Evolutionary conservation across 2,797 vertebrate genomes (phyloP).

Genomic region (Coluber constrictor): DNA sequence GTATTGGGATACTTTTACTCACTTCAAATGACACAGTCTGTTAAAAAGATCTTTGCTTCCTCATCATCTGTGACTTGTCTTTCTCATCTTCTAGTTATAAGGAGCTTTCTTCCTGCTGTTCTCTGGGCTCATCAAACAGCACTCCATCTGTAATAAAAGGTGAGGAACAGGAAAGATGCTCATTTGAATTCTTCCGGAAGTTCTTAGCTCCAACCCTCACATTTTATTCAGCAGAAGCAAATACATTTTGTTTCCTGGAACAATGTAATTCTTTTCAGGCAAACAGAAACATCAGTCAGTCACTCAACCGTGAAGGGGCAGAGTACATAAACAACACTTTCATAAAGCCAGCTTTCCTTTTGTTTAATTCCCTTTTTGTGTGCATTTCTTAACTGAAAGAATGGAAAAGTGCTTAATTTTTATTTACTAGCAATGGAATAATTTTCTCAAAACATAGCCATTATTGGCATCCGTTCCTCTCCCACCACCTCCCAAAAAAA

Average conservation of each 20-base stretch:
- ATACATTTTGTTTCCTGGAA: conserved; percentile 21
- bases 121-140: conserved; percentile 10
- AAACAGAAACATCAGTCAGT: conserved; percentile 20
- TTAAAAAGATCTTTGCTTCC: no score
- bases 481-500: not conserved
- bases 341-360: conserved; percentile 8
- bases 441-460: not conserved
- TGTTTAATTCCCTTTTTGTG: conserved; percentile 20
- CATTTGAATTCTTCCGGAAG: conserved; percentile 31
- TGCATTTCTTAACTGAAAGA: conserved; percentile 3
- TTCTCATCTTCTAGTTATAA: conserved; percentile 2
- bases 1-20: no score
- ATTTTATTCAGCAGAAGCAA: conserved; percentile 20
- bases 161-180: not conserved
- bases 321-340: not conserved
- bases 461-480: not conserved
- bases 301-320: not conserved
- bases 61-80: no score
- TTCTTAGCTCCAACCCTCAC: not conserved
- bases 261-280: not conserved
- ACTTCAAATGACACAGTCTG: no score
- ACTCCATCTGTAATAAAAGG: not conserved
- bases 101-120: not conserved
- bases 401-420: not conserved
- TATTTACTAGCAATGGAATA: not conserved